These are phyloP conservation scores for Gymnobelideus leadbeateri DNA, from an alignment of 2,113 vertebrate genomes.

Conservation along the genomic window DNA sequence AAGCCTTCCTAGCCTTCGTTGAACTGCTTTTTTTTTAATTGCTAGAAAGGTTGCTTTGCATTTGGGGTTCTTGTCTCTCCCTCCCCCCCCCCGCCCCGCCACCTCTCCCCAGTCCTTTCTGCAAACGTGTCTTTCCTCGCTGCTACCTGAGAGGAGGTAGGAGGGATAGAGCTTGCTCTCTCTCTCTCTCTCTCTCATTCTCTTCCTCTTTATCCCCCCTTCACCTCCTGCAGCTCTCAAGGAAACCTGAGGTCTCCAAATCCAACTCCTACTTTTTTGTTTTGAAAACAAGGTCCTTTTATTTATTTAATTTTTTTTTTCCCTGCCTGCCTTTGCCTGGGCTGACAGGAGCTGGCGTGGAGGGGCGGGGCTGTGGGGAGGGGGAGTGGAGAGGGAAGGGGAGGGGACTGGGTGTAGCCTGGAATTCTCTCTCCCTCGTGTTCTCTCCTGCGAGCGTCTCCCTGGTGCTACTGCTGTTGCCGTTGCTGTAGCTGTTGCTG, in stretches of 20 bases:
- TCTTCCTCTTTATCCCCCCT: neutral
- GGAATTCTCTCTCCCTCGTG: neutral
- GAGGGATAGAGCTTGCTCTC: neutral
- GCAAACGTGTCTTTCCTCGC: neutral
- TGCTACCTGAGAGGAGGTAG: neutral
- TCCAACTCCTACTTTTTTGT: neutral
- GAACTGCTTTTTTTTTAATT: neutral
- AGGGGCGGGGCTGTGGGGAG: neutral
- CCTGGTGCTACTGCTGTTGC: neutral
- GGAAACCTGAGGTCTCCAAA: neutral
- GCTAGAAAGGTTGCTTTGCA: neutral
- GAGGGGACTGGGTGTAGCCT: slow-evolving; percentile 6
- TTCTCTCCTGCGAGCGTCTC: neutral
- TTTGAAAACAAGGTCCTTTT: neutral
- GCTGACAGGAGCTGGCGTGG: neutral
- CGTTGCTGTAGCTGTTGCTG: neutral
- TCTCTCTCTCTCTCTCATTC: neutral
- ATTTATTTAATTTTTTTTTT: neutral
- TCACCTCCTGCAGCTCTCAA: neutral
- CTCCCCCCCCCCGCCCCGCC: neutral
- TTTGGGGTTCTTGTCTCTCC: neutral
- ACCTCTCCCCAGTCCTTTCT: neutral
- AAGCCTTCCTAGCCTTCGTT: neutral
- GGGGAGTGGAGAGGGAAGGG: slow-evolving; percentile 2
- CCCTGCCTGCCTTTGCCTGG: neutral